phyloP scores from a whole-genome alignment of 1,140 invertebrate species.

The Oppia nitens region DNA sequence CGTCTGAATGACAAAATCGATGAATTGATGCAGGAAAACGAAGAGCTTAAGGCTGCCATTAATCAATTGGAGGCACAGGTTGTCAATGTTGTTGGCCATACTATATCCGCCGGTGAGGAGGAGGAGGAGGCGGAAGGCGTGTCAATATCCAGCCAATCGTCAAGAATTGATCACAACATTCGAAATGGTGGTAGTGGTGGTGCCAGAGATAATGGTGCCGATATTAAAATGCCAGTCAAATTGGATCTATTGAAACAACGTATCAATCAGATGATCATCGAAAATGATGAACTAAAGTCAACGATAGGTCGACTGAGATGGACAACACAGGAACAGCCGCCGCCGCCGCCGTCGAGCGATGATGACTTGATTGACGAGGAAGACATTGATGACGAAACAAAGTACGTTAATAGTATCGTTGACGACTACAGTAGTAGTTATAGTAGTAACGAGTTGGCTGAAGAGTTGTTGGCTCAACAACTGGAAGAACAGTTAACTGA shows the following conservation, averaged over 20 bases:
- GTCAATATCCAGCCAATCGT: too few species aligned
- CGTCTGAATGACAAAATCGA: neutral
- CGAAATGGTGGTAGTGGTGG: neutral
- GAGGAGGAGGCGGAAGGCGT: neutral
- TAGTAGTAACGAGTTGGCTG: too few species aligned
- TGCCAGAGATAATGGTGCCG: neutral
- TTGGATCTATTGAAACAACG: slow-evolving; percentile 1
- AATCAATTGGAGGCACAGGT: slow-evolving; percentile 6
- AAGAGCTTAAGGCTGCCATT: slow-evolving; percentile 1
- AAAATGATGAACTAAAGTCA: slow-evolving; percentile 15
- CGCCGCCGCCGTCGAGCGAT: neutral
- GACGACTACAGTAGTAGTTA: too few species aligned
- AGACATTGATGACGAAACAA: neutral
- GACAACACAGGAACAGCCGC: neutral
- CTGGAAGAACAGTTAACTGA: neutral
- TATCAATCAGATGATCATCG: slow-evolving; percentile 15
- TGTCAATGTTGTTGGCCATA: neutral
- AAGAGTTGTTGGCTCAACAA: too few species aligned
- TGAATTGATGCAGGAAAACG: neutral
- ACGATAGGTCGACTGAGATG: slow-evolving; percentile 11
- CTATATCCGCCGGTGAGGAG: neutral
- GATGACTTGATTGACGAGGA: neutral
- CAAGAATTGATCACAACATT: neutral
- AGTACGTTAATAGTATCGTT: too few species aligned
- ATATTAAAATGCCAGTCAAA: neutral